A percentile compares a stretch with the other conserved stretches of the same genome.
Conservation (phyloP, 1,140 invertebrate genomes). For the Dolichoris vasculosae region DNA sequence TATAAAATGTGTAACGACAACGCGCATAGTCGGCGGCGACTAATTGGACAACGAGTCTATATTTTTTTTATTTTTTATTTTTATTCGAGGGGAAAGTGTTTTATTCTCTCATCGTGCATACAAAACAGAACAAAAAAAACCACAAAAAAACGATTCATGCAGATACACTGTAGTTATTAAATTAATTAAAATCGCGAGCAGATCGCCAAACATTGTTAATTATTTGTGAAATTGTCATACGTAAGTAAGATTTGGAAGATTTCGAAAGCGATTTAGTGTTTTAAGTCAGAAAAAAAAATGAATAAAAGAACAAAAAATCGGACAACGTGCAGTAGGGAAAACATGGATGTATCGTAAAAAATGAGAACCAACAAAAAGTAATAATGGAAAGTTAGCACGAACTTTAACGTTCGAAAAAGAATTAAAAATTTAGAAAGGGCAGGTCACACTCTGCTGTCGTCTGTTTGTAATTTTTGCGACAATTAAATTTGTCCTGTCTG, state of each 20-base stretch:
- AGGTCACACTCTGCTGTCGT: slow-evolving; percentile 40
- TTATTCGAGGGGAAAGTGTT: slow-evolving; percentile 42
- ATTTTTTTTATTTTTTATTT: slow-evolving; percentile 53
- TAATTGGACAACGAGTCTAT: slow-evolving; percentile 52
- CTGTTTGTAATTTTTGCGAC: slow-evolving; percentile 62
- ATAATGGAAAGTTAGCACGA: slow-evolving; percentile 29
- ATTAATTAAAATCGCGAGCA: slow-evolving; percentile 47
- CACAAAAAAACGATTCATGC: slow-evolving; percentile 38
- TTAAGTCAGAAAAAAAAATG: slow-evolving; percentile 55
- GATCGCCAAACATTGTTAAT: slow-evolving; percentile 48
- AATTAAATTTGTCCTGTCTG: slow-evolving; percentile 58
- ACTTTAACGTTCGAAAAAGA: slow-evolving; percentile 40
- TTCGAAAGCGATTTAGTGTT: slow-evolving; percentile 49
- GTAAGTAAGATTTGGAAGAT: slow-evolving; percentile 49
- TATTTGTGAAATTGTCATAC: slow-evolving; percentile 52
- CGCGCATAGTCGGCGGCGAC: slow-evolving; percentile 51
- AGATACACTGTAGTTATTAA: slow-evolving; percentile 48
- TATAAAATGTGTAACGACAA: slow-evolving; percentile 50
- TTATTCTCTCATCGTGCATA: slow-evolving; percentile 38
- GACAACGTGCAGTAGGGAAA: slow-evolving; percentile 35
- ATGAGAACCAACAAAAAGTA: slow-evolving; percentile 39
- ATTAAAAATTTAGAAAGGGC: slow-evolving; percentile 29
- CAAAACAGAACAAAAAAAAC: slow-evolving; percentile 24
- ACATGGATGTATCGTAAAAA: background rate
- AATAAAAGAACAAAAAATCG: slow-evolving; percentile 49